Conservation (phyloP, 35 echinoderm and acorn worm genomes). For the Lytechinus variegatus region DNA sequence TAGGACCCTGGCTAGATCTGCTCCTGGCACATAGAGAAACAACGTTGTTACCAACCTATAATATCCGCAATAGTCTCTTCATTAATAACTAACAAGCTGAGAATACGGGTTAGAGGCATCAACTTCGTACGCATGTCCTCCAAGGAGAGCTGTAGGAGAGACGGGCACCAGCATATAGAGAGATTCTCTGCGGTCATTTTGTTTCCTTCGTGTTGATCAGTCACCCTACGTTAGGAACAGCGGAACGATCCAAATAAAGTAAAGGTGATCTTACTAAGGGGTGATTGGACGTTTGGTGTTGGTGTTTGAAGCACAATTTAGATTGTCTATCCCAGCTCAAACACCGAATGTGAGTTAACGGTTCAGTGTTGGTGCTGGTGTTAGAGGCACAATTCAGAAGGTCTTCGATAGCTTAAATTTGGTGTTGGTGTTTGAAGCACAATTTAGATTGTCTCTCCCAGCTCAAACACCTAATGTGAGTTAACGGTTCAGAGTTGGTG, state of each 20-base stretch:
- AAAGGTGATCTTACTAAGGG: too few species aligned
- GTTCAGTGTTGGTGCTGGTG: not conserved
- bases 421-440: too few species aligned
- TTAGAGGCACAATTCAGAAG: not conserved
- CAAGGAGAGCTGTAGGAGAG: conserved; percentile 58
- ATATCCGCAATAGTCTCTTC: not conserved
- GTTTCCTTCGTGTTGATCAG: conserved; percentile 64
- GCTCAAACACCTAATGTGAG: too few species aligned
- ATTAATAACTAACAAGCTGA: not conserved
- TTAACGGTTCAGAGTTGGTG: too few species aligned
- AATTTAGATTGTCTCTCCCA: too few species aligned
- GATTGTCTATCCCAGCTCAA: too few species aligned
- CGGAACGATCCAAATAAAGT: conserved; percentile 17
- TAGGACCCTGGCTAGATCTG: too few species aligned
- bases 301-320: too few species aligned
- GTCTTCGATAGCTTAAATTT: too few species aligned
- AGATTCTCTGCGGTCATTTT: conserved; percentile 88
- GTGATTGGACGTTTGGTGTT: too few species aligned
- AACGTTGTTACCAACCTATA: too few species aligned
- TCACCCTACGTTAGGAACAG: conserved; percentile 65
- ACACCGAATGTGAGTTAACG: too few species aligned
- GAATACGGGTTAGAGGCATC: not conserved
- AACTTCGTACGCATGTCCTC: not conserved
- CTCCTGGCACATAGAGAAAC: not conserved
- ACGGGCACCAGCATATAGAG: conserved; percentile 90